A percentile compares a stretch with the other conserved stretches of the same genome.
Conservation (phyloP, 2,797 vertebrate species). For the Synanceia verrucosa region DNA sequence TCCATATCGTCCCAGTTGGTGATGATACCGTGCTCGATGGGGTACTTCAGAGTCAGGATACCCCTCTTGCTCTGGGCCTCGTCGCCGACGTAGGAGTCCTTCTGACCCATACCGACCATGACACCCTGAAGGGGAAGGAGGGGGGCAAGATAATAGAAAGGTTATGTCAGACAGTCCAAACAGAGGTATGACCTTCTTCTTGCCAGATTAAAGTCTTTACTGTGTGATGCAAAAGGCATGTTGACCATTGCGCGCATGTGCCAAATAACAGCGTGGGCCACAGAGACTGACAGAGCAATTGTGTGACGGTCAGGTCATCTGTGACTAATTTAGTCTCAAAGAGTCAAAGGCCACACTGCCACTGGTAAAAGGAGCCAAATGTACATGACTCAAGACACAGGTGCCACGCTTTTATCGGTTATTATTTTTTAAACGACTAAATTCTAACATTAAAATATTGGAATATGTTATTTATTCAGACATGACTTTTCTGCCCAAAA, state of each 20-base stretch:
- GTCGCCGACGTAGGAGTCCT: conserved; percentile 87
- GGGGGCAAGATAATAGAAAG: conserved; percentile 20
- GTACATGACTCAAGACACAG: conserved; percentile 1
- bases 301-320: conserved; percentile 29
- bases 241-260: conserved; percentile 48
- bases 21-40: conserved; percentile 87
- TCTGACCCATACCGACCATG: conserved; percentile 90
- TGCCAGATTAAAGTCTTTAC: conserved; percentile 51
- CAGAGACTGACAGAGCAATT: conserved; percentile 36
- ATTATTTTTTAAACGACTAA: neutral
- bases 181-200: conserved; percentile 39
- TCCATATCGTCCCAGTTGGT: conserved; percentile 90
- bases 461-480: neutral
- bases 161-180: conserved; percentile 31
- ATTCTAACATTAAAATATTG: neutral
- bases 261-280: conserved; percentile 46
- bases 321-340: conserved; percentile 49
- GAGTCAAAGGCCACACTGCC: conserved; percentile 21
- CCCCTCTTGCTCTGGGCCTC: conserved; percentile 88
- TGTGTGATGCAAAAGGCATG: conserved; percentile 13
- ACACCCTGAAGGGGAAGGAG: conserved; percentile 77
- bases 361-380: conserved; percentile 3
- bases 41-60: conserved; percentile 89
- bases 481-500: neutral
- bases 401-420: neutral